A percentile compares a stretch with the other conserved stretches of the same genome.
These are phyloP conservation scores for Amblyopsis hoosieri DNA, from an alignment of 2,797 vertebrate genomes.

Conservation along the genomic window DNA sequence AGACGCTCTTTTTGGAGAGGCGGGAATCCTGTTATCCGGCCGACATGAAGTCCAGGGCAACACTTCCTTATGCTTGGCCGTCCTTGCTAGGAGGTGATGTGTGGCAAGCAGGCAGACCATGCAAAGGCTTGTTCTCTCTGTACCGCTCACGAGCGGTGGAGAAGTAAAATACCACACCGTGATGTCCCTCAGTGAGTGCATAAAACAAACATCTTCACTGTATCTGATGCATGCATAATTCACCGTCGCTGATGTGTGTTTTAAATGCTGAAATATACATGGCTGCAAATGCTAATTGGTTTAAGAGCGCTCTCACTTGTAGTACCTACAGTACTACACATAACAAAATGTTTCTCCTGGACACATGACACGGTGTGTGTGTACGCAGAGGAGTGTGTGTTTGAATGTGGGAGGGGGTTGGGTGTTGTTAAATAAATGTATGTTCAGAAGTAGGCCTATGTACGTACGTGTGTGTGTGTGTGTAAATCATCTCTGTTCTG, in stretches of 20 bases:
- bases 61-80: conserved; percentile 26
- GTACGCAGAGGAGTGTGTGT: conserved; percentile 8
- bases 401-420: conserved; percentile 34
- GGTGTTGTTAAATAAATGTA: conserved; percentile 39
- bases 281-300: conserved; percentile 92
- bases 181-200: conserved; percentile 85
- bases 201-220: conserved; percentile 85
- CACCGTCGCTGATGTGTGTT: conserved; percentile 86
- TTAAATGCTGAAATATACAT: conserved; percentile 98
- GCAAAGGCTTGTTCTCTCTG: conserved; percentile 56
- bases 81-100: conserved; percentile 54
- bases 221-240: conserved; percentile 91
- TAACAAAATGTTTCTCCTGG: conserved; percentile 70
- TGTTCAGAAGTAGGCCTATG: too few species aligned
- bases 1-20: conserved; percentile 64
- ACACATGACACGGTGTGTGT: conserved; percentile 31
- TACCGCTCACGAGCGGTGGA: conserved; percentile 64
- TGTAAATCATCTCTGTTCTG: background rate
- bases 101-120: conserved; percentile 54
- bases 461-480: background rate
- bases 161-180: conserved; percentile 33
- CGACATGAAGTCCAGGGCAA: conserved; percentile 61
- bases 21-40: conserved; percentile 62
- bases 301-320: conserved; percentile 72
- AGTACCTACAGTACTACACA: conserved; percentile 76